Evolutionary conservation across 2,888 invertebrate genomes (phyloP).

Genomic region (Nyleta sp.): DNA sequence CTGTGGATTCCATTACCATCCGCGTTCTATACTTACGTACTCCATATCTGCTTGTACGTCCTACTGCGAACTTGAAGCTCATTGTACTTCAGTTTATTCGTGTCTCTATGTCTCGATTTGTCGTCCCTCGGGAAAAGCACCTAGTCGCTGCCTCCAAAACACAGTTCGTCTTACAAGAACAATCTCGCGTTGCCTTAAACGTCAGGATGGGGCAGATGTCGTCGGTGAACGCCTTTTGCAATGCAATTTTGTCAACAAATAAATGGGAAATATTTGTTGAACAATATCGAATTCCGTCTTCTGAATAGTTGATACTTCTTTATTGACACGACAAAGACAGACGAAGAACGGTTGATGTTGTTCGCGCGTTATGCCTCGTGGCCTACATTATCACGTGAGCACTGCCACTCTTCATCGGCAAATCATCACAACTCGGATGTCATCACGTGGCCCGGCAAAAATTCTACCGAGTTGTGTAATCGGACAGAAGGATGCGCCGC

Average conservation of each 20-base stretch:
- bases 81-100: slow-evolving; percentile 53
- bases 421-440: slow-evolving; percentile 59
- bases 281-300: too few species aligned
- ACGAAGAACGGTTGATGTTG: slow-evolving; percentile 47
- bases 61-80: slow-evolving; percentile 52
- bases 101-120: slow-evolving; percentile 54
- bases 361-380: slow-evolving; percentile 61
- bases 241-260: slow-evolving; percentile 11
- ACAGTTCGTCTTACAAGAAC: slow-evolving; percentile 51
- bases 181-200: slow-evolving; percentile 51
- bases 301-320: too few species aligned
- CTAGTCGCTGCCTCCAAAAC: slow-evolving; percentile 45
- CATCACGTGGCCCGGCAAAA: slow-evolving; percentile 66
- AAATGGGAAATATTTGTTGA: too few species aligned
- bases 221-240: slow-evolving; percentile 23
- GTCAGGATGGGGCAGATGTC: slow-evolving; percentile 13
- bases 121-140: slow-evolving; percentile 48
- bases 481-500: slow-evolving; percentile 33
- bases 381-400: slow-evolving; percentile 66
- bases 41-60: slow-evolving; percentile 45
- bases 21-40: slow-evolving; percentile 28
- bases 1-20: slow-evolving; percentile 42
- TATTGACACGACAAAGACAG: too few species aligned
- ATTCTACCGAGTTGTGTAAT: slow-evolving; percentile 56
- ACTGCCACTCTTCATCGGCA: slow-evolving; percentile 59